Conservation (phyloP, 1,140 invertebrate genomes). For the Drosophila nasuta region DNA sequence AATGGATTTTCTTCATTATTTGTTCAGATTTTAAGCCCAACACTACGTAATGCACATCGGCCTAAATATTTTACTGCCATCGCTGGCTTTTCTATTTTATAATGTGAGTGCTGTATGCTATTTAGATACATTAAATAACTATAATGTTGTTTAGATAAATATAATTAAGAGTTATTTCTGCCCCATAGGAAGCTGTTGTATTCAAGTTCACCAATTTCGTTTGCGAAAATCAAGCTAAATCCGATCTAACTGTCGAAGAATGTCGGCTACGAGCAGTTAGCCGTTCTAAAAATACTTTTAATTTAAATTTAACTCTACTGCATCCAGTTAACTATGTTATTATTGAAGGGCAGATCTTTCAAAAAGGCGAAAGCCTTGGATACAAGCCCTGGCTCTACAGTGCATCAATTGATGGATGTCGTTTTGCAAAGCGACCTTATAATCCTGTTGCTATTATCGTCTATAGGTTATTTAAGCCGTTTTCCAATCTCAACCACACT, state of each 20-base stretch:
- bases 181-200: no score
- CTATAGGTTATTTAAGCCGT: background rate
- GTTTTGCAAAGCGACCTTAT: background rate
- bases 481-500: background rate
- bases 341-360: background rate
- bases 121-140: no score
- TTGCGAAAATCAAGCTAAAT: no score
- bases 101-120: background rate
- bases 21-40: no score
- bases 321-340: background rate
- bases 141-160: no score
- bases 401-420: background rate
- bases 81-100: background rate
- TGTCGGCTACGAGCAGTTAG: constrained; percentile 5
- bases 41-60: no score
- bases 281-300: background rate
- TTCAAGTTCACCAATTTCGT: no score
- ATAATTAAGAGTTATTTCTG: no score
- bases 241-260: background rate
- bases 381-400: constrained; percentile 5
- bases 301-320: constrained; percentile 7
- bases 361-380: background rate
- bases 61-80: no score
- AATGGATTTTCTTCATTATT: no score
- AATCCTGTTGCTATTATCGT: background rate